Percentiles rank a stretch among this genome's conserved stretches.
These are phyloP conservation scores for Empis livida DNA, from an alignment of 2,888 invertebrate species.

Conservation along the genomic window DNA sequence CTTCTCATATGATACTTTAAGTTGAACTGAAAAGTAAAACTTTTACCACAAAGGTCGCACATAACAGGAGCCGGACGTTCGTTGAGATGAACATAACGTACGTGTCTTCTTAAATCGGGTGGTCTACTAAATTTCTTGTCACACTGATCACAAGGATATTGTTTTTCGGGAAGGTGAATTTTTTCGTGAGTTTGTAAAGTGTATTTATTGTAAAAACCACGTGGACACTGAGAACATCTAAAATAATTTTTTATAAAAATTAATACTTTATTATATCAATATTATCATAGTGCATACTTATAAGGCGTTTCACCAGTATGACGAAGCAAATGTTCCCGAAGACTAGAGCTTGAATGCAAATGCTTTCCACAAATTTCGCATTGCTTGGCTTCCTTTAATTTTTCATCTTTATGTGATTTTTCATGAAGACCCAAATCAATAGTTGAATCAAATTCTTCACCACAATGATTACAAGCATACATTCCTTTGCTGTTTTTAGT, in stretches of 20 bases:
- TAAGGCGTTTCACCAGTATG: constrained; percentile 31
- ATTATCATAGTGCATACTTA: constrained; percentile 16
- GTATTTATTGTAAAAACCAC: not conserved
- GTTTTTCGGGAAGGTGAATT: not conserved
- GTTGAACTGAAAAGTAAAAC: constrained; percentile 6
- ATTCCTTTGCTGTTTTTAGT: not conserved
- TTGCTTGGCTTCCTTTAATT: constrained; percentile 25
- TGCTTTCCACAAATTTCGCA: constrained; percentile 32
- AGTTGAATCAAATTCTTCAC: not conserved
- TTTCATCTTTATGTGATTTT: constrained; percentile 21
- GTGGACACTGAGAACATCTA: not conserved
- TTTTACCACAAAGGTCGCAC: constrained; percentile 9
- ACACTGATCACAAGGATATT: not conserved
- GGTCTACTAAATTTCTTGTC: not conserved
- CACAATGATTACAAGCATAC: not conserved
- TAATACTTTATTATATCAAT: not conserved
- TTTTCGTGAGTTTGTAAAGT: not conserved
- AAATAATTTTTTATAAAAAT: not conserved
- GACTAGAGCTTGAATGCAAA: constrained; percentile 32
- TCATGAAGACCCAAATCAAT: not conserved
- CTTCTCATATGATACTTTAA: constrained; percentile 8
- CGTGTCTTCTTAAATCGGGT: not conserved
- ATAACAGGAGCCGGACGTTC: not conserved
- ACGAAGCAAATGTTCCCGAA: constrained; percentile 32
- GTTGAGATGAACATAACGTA: not conserved